Evolutionary conservation across 1,140 invertebrate species (phyloP).

Genomic region (Mizuhopecten yessoensis): DNA sequence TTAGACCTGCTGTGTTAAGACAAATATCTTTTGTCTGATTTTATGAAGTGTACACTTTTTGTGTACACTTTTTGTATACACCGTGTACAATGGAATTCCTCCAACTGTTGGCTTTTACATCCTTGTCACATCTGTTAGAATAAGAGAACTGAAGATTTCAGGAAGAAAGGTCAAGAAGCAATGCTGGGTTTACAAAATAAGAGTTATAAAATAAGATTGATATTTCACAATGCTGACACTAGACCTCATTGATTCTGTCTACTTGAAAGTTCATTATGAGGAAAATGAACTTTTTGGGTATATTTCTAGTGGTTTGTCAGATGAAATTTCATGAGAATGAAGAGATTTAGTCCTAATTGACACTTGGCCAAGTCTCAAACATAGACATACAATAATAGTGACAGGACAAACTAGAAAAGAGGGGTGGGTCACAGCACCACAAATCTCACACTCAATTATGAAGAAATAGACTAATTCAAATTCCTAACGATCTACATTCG

Average conservation of each 20-base stretch:
- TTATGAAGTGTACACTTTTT: no score
- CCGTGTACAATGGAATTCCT: no score
- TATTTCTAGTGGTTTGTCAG: background rate
- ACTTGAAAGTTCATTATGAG: background rate
- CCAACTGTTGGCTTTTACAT: no score
- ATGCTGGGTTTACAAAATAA: no score
- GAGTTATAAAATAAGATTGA: no score
- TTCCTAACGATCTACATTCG: background rate
- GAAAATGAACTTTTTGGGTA: background rate
- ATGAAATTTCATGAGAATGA: background rate
- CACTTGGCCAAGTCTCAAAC: background rate
- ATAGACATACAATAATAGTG: background rate
- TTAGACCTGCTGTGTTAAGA: no score
- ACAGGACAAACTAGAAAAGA: background rate
- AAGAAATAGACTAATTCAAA: conserved; percentile 11
- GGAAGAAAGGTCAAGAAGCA: no score
- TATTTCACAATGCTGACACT: background rate
- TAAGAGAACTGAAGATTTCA: no score
- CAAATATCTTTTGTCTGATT: no score
- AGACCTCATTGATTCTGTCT: background rate
- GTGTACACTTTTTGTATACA: no score
- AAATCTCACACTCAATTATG: conserved; percentile 32
- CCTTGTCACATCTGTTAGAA: no score
- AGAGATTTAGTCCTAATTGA: background rate
- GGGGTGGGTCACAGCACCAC: background rate